Percentiles rank a stretch among this genome's conserved stretches.
phyloP scores from a whole-genome alignment of 2,888 invertebrate species.

The Achlya flavicornis region DNA sequence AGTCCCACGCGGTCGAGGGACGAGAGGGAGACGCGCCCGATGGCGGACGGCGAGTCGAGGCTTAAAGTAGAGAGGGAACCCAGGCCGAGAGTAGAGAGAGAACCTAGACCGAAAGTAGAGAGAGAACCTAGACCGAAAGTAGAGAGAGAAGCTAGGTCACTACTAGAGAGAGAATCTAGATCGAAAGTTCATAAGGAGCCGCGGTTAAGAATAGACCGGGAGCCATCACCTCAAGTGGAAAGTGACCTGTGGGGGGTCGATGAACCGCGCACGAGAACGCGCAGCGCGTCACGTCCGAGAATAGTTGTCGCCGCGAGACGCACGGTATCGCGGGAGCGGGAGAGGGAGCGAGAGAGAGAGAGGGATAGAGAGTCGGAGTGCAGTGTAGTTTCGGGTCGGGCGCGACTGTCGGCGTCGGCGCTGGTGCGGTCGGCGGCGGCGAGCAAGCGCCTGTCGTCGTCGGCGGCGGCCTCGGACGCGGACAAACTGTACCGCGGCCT shows the following conservation, averaged over 20 bases:
- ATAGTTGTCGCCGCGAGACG: not conserved
- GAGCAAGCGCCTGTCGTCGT: conserved; percentile 48
- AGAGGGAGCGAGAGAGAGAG: not conserved
- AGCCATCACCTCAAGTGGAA: not conserved
- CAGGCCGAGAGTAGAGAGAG: not conserved
- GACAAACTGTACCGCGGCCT: conserved; percentile 69
- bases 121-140: not conserved
- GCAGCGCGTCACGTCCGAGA: not conserved
- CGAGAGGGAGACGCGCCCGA: conserved; percentile 18
- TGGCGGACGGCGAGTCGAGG: not conserved
- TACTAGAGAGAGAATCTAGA: conserved; percentile 5
- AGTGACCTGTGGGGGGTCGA: not conserved
- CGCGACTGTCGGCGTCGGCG: conserved; percentile 59
- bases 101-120: not conserved
- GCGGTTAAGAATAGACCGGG: not conserved
- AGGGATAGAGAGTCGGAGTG: not conserved
- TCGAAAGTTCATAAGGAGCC: not conserved
- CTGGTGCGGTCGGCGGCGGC: conserved; percentile 45
- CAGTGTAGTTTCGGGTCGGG: conserved; percentile 28
- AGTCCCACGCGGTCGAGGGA: conserved; percentile 23
- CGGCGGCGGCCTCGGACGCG: conserved; percentile 74
- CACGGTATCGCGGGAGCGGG: not conserved
- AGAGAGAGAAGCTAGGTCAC: not conserved
- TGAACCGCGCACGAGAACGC: not conserved
- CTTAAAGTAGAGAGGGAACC: not conserved